Evolutionary conservation across 1,140 invertebrate genomes (phyloP).

Genomic region (Ips nitidus): DNA sequence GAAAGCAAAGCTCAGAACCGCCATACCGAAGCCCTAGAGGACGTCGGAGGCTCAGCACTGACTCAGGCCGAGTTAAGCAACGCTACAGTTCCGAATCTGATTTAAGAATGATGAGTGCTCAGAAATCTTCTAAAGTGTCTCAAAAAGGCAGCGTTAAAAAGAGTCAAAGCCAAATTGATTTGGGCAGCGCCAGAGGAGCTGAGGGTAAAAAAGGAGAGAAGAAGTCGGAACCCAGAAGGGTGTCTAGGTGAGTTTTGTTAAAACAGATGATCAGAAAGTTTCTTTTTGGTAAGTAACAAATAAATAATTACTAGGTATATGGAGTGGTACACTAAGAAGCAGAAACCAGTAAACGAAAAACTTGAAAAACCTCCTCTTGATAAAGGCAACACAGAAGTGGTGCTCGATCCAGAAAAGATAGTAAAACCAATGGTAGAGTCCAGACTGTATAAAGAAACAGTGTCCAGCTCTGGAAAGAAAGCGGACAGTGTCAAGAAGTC

Average conservation of each 20-base stretch:
- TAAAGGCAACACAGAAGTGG: constrained; percentile 8
- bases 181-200: constrained; percentile 36
- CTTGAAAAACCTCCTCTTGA: constrained; percentile 39
- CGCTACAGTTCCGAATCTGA: constrained; percentile 41
- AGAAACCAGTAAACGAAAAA: constrained; percentile 45
- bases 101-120: constrained; percentile 28
- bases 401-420: constrained; percentile 17
- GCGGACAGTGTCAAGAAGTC: constrained; percentile 38
- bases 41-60: not conserved
- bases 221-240: constrained; percentile 52
- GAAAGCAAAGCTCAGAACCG: not conserved
- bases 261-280: not conserved
- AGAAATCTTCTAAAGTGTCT: not conserved
- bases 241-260: constrained; percentile 50
- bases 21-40: not conserved
- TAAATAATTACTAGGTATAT: constrained; percentile 55
- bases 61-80: not conserved
- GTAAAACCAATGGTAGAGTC: constrained; percentile 44
- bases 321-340: constrained; percentile 66
- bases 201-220: constrained; percentile 33
- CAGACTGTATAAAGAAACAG: constrained; percentile 39
- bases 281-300: not conserved
- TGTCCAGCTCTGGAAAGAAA: constrained; percentile 44
- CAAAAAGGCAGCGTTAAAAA: constrained; percentile 24
- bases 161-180: constrained; percentile 44